Evolutionary conservation across 2,113 vertebrate genomes (phyloP).

Genomic region (Nicator chloris): DNA sequence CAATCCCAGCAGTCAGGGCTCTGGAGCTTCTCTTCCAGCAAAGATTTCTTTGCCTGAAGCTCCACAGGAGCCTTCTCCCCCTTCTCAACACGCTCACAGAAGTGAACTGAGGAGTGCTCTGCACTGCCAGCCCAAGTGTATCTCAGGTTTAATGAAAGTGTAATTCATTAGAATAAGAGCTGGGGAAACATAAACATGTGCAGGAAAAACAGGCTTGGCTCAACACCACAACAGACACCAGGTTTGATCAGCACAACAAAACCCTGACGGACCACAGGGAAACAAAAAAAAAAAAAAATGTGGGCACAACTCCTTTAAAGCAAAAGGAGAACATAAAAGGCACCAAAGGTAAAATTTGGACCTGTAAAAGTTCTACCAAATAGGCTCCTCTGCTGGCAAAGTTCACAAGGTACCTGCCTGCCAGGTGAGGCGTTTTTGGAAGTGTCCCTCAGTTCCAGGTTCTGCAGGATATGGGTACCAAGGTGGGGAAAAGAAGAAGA

Average conservation of each 20-base stretch:
- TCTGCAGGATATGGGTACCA: neutral
- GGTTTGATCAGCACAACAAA: neutral
- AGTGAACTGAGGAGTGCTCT: neutral
- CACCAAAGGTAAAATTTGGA: neutral
- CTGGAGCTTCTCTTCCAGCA: neutral
- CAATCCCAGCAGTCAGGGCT: neutral
- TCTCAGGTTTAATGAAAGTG: constrained; percentile 13
- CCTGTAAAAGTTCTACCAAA: neutral
- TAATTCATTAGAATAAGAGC: constrained; percentile 20
- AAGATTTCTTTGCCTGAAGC: neutral
- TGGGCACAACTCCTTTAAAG: neutral
- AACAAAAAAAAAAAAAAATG: neutral
- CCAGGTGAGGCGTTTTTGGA: neutral
- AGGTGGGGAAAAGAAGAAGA: neutral
- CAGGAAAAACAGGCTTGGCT: constrained; percentile 39
- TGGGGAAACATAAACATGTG: constrained; percentile 7
- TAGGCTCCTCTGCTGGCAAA: neutral
- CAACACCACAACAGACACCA: neutral
- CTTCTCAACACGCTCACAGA: neutral
- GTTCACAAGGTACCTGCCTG: neutral
- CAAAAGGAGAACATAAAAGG: neutral
- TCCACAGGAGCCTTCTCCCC: neutral
- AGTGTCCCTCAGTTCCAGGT: neutral
- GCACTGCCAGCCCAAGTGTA: neutral
- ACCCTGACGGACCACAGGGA: neutral